Evolutionary conservation across 2,888 invertebrate species (phyloP).

Genomic region (Lymantria monacha): DNA sequence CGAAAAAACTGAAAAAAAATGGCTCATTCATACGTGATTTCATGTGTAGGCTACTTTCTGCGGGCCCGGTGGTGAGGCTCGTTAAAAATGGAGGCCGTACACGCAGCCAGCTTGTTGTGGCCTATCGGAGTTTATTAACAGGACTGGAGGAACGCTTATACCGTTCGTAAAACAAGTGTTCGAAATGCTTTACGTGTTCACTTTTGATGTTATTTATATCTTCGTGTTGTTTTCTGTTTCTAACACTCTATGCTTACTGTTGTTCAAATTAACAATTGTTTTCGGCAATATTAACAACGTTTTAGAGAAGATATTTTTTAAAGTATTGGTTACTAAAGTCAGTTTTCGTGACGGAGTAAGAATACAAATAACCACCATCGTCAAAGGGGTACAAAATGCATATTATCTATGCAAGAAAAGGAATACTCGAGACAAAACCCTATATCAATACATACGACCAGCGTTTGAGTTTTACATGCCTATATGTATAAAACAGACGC

Average conservation of each 20-base stretch:
- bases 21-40: slow-evolving; percentile 81
- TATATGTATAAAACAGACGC: no score
- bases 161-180: slow-evolving; percentile 56
- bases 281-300: no score
- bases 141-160: slow-evolving; percentile 52
- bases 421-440: no score
- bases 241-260: background rate
- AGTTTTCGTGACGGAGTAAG: no score
- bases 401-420: no score
- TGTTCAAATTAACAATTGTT: no score
- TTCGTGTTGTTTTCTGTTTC: slow-evolving; percentile 1
- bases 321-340: no score
- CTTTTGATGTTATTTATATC: slow-evolving; percentile 21
- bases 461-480: no score
- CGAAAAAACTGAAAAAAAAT: slow-evolving; percentile 76
- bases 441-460: no score
- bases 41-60: slow-evolving; percentile 81
- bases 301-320: no score
- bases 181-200: slow-evolving; percentile 37
- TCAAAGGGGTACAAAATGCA: no score
- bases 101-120: slow-evolving; percentile 74
- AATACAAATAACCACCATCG: no score
- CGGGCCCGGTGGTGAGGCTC: slow-evolving; percentile 72
- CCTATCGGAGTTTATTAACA: slow-evolving; percentile 76
- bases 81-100: slow-evolving; percentile 79